These are phyloP conservation scores for Octodon degus DNA, from an alignment of 2,113 vertebrate genomes.

Conservation along the genomic window DNA sequence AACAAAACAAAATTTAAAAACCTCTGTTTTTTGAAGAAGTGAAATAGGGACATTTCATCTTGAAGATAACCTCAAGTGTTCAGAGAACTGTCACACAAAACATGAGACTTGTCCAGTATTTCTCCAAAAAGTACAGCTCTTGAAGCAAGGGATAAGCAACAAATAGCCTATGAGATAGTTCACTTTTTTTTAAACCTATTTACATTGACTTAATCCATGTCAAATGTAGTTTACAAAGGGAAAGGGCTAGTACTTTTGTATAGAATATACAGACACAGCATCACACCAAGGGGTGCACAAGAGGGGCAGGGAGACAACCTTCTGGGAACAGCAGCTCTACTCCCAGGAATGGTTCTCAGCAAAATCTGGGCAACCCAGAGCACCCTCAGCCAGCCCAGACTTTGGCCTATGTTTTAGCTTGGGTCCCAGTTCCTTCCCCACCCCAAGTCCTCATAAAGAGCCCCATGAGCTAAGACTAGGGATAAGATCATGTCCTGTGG, in stretches of 20 bases:
- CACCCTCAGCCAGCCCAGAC: not conserved
- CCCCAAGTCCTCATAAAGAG: constrained; percentile 84
- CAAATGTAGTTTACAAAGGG: constrained; percentile 98
- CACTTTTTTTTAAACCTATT: constrained; percentile 40
- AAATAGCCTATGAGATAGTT: not conserved
- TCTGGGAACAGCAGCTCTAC: constrained; percentile 50
- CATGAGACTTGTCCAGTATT: not conserved
- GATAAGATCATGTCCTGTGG: constrained; percentile 83
- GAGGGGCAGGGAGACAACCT: constrained; percentile 36
- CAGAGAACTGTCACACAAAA: not conserved
- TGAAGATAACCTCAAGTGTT: not conserved
- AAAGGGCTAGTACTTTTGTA: constrained; percentile 95
- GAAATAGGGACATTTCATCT: not conserved
- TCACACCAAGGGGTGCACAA: constrained; percentile 88
- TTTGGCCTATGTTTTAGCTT: constrained; percentile 55
- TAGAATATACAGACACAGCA: constrained; percentile 97
- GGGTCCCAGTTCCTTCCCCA: constrained; percentile 42
- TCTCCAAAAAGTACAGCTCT: not conserved
- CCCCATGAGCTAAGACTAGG: constrained; percentile 89
- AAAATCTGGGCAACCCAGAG: constrained; percentile 27
- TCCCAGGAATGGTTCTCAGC: constrained; percentile 62
- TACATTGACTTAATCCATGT: constrained; percentile 96
- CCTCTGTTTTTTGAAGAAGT: constrained; percentile 41
- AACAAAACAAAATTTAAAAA: too few relatives aligned
- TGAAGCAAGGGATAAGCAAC: not conserved